Conservation (phyloP, 2,888 invertebrate species). For the Augiades crinisus region DNA sequence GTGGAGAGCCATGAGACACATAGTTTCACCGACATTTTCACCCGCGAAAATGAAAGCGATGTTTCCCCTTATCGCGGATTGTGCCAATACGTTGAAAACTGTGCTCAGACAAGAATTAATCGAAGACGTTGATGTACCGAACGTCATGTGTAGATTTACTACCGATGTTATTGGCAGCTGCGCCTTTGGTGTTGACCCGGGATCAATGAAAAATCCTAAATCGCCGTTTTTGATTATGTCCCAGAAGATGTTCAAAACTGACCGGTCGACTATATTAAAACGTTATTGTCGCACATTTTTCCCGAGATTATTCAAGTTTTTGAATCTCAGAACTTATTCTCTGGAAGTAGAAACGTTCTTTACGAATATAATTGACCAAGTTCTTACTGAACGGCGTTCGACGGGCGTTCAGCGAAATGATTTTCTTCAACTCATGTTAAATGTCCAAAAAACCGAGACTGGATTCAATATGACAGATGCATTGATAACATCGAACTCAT, state of each 20-base stretch:
- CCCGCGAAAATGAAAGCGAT: constrained; percentile 76
- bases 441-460: constrained; percentile 61
- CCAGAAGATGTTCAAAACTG: constrained; percentile 68
- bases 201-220: constrained; percentile 57
- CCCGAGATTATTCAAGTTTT: constrained; percentile 63
- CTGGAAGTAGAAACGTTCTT: constrained; percentile 67
- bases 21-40: constrained; percentile 72
- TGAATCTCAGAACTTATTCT: constrained; percentile 68
- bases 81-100: constrained; percentile 56
- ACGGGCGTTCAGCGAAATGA: constrained; percentile 59
- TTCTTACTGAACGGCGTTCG: constrained; percentile 58
- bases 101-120: constrained; percentile 46
- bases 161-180: constrained; percentile 75
- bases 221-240: constrained; percentile 73
- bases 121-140: constrained; percentile 60
- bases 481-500: constrained; percentile 74
- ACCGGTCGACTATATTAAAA: constrained; percentile 59
- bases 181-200: constrained; percentile 71
- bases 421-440: constrained; percentile 73
- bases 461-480: constrained; percentile 68
- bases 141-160: constrained; percentile 63
- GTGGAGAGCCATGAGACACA: constrained; percentile 72
- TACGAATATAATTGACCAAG: constrained; percentile 63
- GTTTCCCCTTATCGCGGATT: constrained; percentile 69
- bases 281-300: constrained; percentile 69